Evolutionary conservation across 2,888 invertebrate genomes (phyloP).

Genomic region (Caenorhabditis plicata): DNA sequence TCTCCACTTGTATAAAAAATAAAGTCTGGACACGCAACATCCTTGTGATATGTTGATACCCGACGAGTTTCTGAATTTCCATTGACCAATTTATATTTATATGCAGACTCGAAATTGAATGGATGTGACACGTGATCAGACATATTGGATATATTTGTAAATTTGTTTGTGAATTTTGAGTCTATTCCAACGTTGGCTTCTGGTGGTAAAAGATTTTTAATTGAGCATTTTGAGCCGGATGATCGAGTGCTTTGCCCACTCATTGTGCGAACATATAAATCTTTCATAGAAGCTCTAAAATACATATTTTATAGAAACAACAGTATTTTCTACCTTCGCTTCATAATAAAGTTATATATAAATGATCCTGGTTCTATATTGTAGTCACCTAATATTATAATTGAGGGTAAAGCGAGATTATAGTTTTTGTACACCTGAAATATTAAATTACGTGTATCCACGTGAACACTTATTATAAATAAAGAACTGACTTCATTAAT

Average conservation of each 20-base stretch:
- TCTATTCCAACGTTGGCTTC: background rate
- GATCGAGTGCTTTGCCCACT: conserved; percentile 9
- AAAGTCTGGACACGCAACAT: conserved; percentile 51
- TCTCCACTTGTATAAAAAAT: conserved; percentile 49
- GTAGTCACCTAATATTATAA: conserved; percentile 88
- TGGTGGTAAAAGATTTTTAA: background rate
- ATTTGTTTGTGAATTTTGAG: background rate
- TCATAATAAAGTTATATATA: conserved; percentile 75
- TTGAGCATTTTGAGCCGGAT: conserved; percentile 2
- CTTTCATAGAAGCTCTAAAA: conserved; percentile 6
- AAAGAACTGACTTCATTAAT: conserved; percentile 74
- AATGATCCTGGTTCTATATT: conserved; percentile 80
- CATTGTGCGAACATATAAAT: conserved; percentile 3
- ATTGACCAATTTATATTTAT: conserved; percentile 2
- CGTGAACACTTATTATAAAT: background rate
- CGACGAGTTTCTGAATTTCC: conserved; percentile 8
- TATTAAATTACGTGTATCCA: background rate
- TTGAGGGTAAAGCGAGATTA: conserved; percentile 69
- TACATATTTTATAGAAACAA: background rate
- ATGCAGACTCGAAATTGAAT: conserved; percentile 18
- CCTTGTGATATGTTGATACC: conserved; percentile 51
- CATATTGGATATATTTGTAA: too few species aligned
- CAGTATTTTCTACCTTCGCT: conserved; percentile 32
- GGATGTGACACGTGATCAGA: too few species aligned
- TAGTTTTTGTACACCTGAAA: conserved; percentile 1